These are phyloP conservation scores for Zeus faber DNA, from an alignment of 2,113 vertebrate species.

Conservation along the genomic window DNA sequence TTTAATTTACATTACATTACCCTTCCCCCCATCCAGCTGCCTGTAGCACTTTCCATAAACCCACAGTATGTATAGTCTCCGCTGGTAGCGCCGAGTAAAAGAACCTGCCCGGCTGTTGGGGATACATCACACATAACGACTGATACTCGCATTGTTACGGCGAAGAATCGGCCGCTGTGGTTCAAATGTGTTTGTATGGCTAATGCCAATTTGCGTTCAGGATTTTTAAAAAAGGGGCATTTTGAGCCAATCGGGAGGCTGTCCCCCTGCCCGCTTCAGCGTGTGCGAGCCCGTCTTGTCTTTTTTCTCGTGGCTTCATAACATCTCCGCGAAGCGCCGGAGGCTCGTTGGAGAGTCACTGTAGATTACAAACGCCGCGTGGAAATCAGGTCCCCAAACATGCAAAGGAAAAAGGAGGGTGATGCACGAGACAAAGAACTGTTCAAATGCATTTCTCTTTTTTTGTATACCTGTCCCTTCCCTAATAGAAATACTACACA, in stretches of 20 bases:
- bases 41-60: constrained; percentile 20
- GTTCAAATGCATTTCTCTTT: no score
- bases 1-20: constrained; percentile 29
- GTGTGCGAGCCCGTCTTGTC: no score
- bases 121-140: no score
- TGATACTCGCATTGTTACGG: constrained; percentile 16
- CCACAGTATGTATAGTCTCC: constrained; percentile 3
- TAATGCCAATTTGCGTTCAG: no score
- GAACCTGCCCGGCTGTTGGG: no score
- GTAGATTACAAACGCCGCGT: constrained; percentile 64
- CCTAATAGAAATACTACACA: no score
- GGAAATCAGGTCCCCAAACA: constrained; percentile 54
- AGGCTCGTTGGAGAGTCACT: constrained; percentile 67
- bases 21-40: constrained; percentile 2
- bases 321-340: no score
- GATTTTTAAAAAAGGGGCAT: constrained; percentile 35
- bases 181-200: constrained; percentile 17
- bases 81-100: not conserved
- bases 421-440: no score
- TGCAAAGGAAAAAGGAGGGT: constrained; percentile 20
- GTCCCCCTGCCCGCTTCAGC: constrained; percentile 63
- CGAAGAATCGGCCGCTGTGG: constrained; percentile 11
- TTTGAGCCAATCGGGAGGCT: constrained; percentile 49
- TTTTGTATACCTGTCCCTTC: no score
- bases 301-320: no score